Percentiles rank a stretch among this genome's conserved stretches.
These are phyloP conservation scores for Pentamera pediparva DNA, from an alignment of 53 echinoderm and acorn worm species.

Conservation along the genomic window DNA sequence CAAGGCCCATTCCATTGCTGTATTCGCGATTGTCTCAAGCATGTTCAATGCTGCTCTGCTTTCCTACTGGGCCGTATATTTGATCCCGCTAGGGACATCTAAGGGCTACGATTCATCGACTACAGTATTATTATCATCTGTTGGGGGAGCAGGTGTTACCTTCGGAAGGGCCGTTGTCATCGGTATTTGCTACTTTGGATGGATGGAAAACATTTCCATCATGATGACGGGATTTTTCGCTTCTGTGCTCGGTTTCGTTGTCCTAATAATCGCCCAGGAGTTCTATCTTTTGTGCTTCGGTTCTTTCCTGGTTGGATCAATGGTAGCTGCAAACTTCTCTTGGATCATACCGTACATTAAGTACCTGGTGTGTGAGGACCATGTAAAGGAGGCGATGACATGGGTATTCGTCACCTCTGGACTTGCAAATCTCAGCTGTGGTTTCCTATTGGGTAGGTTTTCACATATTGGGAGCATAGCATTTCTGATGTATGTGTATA, in stretches of 20 bases:
- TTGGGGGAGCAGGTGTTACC: slow-evolving; percentile 3
- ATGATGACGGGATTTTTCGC: not conserved
- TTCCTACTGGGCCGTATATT: not conserved
- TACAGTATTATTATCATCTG: not conserved
- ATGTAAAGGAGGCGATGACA: not conserved
- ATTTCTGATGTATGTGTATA: too few relatives aligned
- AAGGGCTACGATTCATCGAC: slow-evolving; percentile 6
- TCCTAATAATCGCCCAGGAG: not conserved
- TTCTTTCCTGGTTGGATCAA: not conserved
- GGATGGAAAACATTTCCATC: not conserved
- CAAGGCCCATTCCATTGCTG: too few relatives aligned
- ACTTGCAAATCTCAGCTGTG: too few relatives aligned
- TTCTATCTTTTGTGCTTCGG: not conserved
- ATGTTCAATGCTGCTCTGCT: not conserved
- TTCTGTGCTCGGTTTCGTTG: not conserved
- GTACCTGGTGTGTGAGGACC: not conserved
- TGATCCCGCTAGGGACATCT: not conserved
- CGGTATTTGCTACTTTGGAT: not conserved
- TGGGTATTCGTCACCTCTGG: too few relatives aligned
- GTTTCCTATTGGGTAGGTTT: too few relatives aligned
- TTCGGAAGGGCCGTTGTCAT: not conserved
- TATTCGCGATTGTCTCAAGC: not conserved
- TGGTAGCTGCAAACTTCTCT: not conserved
- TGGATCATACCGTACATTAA: not conserved
- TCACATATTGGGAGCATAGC: too few relatives aligned